Base-by-base conservation (phyloP, 2,888 invertebrate genomes). In the Drosophila bunnanda region DNA sequence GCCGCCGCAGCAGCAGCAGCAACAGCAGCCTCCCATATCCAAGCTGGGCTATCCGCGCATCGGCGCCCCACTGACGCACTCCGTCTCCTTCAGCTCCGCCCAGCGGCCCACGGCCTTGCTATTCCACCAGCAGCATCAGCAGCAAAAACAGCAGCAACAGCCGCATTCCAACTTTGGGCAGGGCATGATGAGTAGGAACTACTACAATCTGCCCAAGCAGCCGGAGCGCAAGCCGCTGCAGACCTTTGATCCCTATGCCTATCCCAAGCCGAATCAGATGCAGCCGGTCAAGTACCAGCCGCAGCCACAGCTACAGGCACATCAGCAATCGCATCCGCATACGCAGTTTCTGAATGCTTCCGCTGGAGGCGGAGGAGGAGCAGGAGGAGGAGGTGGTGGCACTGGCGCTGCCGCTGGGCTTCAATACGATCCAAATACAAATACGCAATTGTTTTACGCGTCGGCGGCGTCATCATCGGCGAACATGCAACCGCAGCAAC, bases 221-320 rank as follows among this genome's bases (percentile, higher is more conserved):
- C 77, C 69, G 46, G 90, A 90, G 15, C 90, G 91, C 32, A 92
- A 92, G 71, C 79, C 90, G 53, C 76, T 92, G 58, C 91, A 91
- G 75, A 90, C 91, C 54, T 91, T 90, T 59, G 92, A 91, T 82
- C 91, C 92, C 17, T 92, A 91, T 72, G 82, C 89, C 36, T 91
- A 91, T 78, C 83, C 85, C 22, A 92, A 92, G 56, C 90, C 91
- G 32, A 77, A 82, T 79, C 89, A 85, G 46, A 82, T 79, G 53
- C 85, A 78, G 36, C 78, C 71, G 52, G 66, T 65, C 53, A 89
- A 88, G 64, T 87, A 81, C 70, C 88, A 85, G 60, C 70, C 60
- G 17, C 74, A 62, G 10, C 67, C 58, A 15, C 74, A 60, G 10
- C 61, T 80, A 34, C 82, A 77, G 41, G 6, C 56, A 48, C 71